Conservation (phyloP, 2,888 invertebrate genomes). For the Acrobasis repandana region DNA sequence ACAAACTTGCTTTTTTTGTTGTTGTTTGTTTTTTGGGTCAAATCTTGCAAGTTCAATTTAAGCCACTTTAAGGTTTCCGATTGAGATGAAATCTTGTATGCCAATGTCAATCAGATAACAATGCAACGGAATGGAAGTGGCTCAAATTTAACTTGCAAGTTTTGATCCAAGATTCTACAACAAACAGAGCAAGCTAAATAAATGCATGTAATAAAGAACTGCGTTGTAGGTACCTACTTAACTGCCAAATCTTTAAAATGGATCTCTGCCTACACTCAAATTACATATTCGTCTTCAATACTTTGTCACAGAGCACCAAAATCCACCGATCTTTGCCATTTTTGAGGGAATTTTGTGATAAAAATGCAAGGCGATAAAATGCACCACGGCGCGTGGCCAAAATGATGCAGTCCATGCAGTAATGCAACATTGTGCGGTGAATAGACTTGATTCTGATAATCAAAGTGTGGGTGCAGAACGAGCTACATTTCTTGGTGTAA, state of each 20-base stretch:
- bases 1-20: no score
- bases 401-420: not conserved
- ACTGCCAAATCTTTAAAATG: not conserved
- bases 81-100: no score
- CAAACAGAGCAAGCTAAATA: no score
- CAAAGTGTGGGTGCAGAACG: not conserved
- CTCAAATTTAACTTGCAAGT: no score
- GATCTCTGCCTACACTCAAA: not conserved
- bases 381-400: not conserved
- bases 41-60: no score
- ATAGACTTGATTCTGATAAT: not conserved
- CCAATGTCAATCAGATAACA: no score
- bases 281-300: slow-evolving; percentile 1
- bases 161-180: no score
- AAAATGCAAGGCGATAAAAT: slow-evolving; percentile 11
- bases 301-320: slow-evolving; percentile 6
- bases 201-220: no score
- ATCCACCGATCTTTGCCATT: slow-evolving; percentile 8
- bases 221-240: not conserved
- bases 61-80: no score
- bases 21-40: no score
- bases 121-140: no score
- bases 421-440: not conserved
- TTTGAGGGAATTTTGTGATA: slow-evolving; percentile 10
- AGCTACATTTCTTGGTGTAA: not conserved